Conservation (phyloP, 2,888 invertebrate species). For the Oscheius sp. region DNA sequence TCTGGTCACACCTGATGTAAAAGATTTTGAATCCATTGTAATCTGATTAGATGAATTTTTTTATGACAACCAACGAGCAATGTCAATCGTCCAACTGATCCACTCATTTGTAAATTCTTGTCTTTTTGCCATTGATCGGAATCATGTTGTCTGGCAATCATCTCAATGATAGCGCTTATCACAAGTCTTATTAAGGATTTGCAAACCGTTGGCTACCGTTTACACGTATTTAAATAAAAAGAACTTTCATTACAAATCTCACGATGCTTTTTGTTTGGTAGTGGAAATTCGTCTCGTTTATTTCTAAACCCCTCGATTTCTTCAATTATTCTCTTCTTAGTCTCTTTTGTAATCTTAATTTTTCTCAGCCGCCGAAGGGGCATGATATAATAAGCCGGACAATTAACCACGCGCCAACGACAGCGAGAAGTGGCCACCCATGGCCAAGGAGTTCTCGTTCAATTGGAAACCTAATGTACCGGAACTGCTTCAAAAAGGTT, state of each 20-base stretch:
- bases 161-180: conserved; percentile 3
- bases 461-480: conserved; percentile 96
- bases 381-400: conserved; percentile 19
- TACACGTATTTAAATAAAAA: neutral
- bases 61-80: neutral
- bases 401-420: conserved; percentile 15
- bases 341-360: neutral
- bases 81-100: conserved; percentile 5
- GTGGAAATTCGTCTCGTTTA: neutral
- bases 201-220: neutral
- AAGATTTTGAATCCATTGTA: conserved; percentile 13
- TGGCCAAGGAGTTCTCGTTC: conserved; percentile 99
- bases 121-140: neutral
- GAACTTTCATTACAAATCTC: neutral
- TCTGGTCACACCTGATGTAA: neutral
- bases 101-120: neutral
- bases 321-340: neutral
- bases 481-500: conserved; percentile 84
- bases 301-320: too few relatives aligned
- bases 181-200: neutral
- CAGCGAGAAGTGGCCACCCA: conserved; percentile 70
- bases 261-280: neutral
- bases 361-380: conserved; percentile 19
- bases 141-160: neutral
- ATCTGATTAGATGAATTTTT: conserved; percentile 22